A percentile compares a stretch with the other conserved stretches of the same genome.
These are phyloP conservation scores for Paedocypris micromegethes DNA, from an alignment of 2,797 vertebrate genomes.

Conservation along the genomic window DNA sequence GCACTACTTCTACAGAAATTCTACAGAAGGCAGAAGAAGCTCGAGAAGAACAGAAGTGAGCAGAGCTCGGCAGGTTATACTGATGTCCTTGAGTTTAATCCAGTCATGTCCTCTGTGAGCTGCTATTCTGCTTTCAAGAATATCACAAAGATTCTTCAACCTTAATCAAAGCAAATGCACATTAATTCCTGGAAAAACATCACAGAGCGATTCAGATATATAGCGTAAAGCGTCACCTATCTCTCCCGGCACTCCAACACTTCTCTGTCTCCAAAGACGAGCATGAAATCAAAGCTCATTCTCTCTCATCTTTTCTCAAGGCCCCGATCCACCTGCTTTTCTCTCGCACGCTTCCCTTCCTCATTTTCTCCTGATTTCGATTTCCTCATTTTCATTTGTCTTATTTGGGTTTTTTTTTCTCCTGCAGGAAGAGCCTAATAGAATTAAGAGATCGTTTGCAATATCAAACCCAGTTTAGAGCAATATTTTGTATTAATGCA, in stretches of 20 bases:
- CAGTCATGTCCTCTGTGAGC: background rate
- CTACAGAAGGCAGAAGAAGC: too few species aligned
- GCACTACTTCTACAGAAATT: too few species aligned
- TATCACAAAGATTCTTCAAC: background rate
- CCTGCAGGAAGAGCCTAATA: background rate
- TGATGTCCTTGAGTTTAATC: background rate
- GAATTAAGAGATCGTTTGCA: conserved; percentile 10
- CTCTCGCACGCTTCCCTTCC: conserved; percentile 29
- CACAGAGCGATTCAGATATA: background rate
- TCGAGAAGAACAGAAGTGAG: background rate
- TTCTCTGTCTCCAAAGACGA: conserved; percentile 43
- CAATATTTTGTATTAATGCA: background rate
- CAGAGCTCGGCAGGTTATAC: background rate
- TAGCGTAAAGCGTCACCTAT: conserved; percentile 20
- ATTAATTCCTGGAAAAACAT: background rate
- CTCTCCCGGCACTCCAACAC: conserved; percentile 30
- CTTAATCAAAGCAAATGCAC: conserved; percentile 7
- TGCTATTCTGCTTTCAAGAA: background rate
- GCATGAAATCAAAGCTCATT: conserved; percentile 44
- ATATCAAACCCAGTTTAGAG: background rate
- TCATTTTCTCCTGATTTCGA: background rate
- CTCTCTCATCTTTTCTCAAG: conserved; percentile 38
- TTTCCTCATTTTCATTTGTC: conserved; percentile 3
- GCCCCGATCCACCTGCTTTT: conserved; percentile 42
- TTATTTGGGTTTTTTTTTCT: conserved; percentile 2